Conservation (phyloP, 2,888 invertebrate species). For the Ariolimax columbianus region DNA sequence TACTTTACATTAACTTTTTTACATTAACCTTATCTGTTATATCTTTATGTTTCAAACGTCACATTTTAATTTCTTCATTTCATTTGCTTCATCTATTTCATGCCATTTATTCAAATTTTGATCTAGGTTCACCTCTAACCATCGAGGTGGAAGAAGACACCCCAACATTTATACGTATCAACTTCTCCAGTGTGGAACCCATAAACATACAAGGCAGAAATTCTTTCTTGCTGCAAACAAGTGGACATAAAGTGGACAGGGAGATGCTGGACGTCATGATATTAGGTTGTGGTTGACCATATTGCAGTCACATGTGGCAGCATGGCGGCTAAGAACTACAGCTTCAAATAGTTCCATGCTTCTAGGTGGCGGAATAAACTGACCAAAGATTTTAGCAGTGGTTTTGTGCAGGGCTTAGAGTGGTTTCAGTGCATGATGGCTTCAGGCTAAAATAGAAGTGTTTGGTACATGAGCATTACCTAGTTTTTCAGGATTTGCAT, state of each 20-base stretch:
- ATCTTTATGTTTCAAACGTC: too few relatives aligned
- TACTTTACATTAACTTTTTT: too few relatives aligned
- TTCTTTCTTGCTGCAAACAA: constrained; percentile 65
- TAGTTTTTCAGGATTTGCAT: neutral
- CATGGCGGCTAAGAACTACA: neutral
- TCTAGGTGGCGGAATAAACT: constrained; percentile 5
- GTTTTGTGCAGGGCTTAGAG: neutral
- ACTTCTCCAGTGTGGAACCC: constrained; percentile 58
- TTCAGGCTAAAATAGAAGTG: neutral
- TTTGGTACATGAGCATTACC: neutral
- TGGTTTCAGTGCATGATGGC: constrained; percentile 4
- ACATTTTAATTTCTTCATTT: neutral
- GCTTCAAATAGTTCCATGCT: neutral
- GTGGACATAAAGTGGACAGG: constrained; percentile 63
- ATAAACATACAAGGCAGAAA: constrained; percentile 53
- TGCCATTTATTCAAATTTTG: constrained; percentile 12
- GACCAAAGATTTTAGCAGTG: neutral
- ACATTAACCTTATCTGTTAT: too few relatives aligned
- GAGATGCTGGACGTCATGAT: constrained; percentile 66
- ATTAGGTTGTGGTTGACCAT: constrained; percentile 63
- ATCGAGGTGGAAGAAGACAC: constrained; percentile 64
- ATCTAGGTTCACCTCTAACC: constrained; percentile 69
- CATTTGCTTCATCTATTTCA: neutral
- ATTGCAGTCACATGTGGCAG: neutral
- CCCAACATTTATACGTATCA: constrained; percentile 62